Conservation (phyloP, 2,113 vertebrate genomes). For the Epinephelus lanceolatus region DNA sequence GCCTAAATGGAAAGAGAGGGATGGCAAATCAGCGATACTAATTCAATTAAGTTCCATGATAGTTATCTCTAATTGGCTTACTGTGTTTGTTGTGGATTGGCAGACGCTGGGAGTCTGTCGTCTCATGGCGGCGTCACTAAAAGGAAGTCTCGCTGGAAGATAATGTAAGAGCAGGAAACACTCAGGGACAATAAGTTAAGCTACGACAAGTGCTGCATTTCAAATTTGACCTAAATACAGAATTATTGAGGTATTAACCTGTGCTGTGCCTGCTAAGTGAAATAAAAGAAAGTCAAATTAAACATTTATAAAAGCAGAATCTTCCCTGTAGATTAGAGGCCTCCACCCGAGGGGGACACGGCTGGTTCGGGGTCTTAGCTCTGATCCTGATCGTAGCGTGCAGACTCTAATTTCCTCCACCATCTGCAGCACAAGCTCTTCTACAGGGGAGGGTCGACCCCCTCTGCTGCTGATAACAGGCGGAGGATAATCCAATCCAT, state of each 20-base stretch:
- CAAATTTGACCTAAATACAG: not conserved
- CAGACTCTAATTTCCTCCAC: constrained; percentile 65
- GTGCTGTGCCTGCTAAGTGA: not conserved
- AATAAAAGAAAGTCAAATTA: not conserved
- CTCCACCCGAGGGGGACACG: constrained; percentile 31
- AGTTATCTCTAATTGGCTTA: constrained; percentile 71
- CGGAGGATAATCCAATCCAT: constrained; percentile 57
- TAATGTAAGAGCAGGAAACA: constrained; percentile 7
- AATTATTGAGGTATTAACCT: not conserved
- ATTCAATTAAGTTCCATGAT: constrained; percentile 65
- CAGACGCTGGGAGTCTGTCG: constrained; percentile 46
- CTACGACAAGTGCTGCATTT: no score
- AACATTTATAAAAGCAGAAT: no score
- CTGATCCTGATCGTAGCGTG: constrained; percentile 64
- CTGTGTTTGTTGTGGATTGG: constrained; percentile 43
- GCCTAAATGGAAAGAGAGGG: constrained; percentile 48
- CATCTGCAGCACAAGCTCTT: constrained; percentile 67
- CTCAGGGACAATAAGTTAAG: no score
- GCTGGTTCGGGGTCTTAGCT: constrained; percentile 30
- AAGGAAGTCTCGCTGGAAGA: not conserved
- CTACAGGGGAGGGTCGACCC: constrained; percentile 15
- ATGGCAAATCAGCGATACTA: constrained; percentile 57
- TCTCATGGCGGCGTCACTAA: constrained; percentile 17
- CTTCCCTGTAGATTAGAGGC: not conserved
- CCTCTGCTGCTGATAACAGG: constrained; percentile 17